Conservation (phyloP, 2,888 invertebrate species). For the Cheilosia pagana region DNA sequence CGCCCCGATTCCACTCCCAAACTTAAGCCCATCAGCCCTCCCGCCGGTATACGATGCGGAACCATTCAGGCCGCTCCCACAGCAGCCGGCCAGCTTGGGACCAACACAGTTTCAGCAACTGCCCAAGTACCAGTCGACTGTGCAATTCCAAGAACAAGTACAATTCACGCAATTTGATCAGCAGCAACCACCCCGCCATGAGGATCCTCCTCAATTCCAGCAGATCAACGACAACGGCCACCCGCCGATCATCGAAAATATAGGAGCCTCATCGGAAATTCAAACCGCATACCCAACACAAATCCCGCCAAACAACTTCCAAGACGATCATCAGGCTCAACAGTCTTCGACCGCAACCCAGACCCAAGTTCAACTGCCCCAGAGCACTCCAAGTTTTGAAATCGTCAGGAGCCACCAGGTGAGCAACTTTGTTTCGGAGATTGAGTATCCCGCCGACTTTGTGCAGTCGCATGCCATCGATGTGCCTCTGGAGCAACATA, state of each 20-base stretch:
- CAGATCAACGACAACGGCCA: constrained; percentile 13
- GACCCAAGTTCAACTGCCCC: constrained; percentile 28
- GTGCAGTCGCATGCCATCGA: constrained; percentile 85
- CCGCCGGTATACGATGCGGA: constrained; percentile 87
- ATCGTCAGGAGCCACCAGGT: constrained; percentile 87
- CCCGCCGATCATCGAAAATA: constrained; percentile 76
- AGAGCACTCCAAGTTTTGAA: constrained; percentile 78
- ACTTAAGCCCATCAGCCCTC: constrained; percentile 86
- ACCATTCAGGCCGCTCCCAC: constrained; percentile 83
- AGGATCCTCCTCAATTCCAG: constrained; percentile 32
- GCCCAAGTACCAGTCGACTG: constrained; percentile 72
- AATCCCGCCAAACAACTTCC: constrained; percentile 33
- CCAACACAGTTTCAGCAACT: constrained; percentile 80
- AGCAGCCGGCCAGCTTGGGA: constrained; percentile 64
- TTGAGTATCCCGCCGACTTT: constrained; percentile 89
- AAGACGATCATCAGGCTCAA: constrained; percentile 28
- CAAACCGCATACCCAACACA: constrained; percentile 74
- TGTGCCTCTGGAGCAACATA: constrained; percentile 80
- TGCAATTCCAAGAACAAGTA: constrained; percentile 48
- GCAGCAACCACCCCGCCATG: constrained; percentile 26
- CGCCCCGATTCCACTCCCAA: constrained; percentile 87
- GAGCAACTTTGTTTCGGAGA: constrained; percentile 88
- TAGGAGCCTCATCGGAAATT: constrained; percentile 80
- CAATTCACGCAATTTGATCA: constrained; percentile 77
- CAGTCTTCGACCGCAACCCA: constrained; percentile 8